phyloP scores from a whole-genome alignment of 2,113 vertebrate genomes.

The Hippolais icterina region DNA sequence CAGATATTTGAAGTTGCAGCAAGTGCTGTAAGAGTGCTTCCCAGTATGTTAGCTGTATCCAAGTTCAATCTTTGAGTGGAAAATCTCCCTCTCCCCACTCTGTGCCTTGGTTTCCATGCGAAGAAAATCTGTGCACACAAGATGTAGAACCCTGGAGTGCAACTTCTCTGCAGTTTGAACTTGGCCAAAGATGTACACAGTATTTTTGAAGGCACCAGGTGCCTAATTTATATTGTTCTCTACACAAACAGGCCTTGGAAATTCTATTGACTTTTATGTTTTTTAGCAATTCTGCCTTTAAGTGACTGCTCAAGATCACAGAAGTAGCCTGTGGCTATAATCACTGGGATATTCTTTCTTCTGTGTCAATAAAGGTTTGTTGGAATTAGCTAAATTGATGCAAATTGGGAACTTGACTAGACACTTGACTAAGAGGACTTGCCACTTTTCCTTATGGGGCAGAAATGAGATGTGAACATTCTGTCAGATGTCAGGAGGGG shows the following conservation, averaged over 20 bases:
- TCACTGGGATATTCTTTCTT: neutral
- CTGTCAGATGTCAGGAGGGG: neutral
- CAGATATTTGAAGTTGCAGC: neutral
- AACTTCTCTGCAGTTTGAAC: neutral
- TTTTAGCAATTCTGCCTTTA: neutral
- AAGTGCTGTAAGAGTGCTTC: neutral
- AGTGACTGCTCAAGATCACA: neutral
- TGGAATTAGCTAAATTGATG: neutral
- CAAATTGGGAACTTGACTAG: neutral
- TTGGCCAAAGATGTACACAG: neutral
- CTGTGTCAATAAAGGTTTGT: neutral
- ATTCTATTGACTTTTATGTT: neutral
- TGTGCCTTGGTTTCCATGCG: neutral
- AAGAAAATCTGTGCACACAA: neutral
- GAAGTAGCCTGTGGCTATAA: neutral
- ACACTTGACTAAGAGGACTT: neutral
- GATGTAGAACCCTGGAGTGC: neutral
- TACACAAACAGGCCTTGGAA: neutral
- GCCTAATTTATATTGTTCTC: neutral
- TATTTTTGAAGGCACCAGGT: neutral
- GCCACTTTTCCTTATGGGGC: neutral
- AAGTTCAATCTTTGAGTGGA: neutral
- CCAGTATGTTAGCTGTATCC: neutral
- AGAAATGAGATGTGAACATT: neutral
- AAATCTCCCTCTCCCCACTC: neutral